Percentiles rank a stretch among this genome's conserved stretches.
phyloP scores from a whole-genome alignment of 2,888 invertebrate genomes.

The Listrodromus nycthemerus region DNA sequence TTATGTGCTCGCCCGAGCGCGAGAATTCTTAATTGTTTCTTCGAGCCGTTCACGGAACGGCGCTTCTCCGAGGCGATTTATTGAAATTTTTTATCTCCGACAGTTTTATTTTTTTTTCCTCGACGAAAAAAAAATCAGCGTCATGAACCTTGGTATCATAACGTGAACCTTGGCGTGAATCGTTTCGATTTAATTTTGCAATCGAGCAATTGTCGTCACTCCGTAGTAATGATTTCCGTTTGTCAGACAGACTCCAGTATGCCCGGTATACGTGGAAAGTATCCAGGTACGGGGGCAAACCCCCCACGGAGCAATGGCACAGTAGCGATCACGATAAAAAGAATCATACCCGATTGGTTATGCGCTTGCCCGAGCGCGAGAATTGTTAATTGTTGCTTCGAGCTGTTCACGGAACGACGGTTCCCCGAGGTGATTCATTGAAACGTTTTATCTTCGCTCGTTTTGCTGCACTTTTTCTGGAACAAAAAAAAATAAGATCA shows the following conservation, averaged over 20 bases:
- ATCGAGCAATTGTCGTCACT: too few relatives aligned
- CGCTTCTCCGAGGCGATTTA: constrained; percentile 41
- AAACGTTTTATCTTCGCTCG: constrained; percentile 33
- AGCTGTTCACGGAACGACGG: constrained; percentile 32
- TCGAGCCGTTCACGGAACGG: constrained; percentile 32
- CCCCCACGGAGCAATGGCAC: constrained; percentile 30
- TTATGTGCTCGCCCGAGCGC: constrained; percentile 55
- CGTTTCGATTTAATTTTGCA: too few relatives aligned
- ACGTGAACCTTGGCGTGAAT: too few relatives aligned
- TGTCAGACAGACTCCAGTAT: constrained; percentile 20
- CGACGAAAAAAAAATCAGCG: neutral
- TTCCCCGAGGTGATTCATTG: constrained; percentile 43
- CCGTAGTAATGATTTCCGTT: too few relatives aligned
- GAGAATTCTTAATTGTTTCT: constrained; percentile 64
- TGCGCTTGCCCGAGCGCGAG: constrained; percentile 54
- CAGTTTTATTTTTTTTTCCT: neutral
- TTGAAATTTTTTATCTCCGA: constrained; percentile 37
- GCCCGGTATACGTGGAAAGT: constrained; percentile 54
- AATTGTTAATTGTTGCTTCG: constrained; percentile 61
- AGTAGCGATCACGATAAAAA: constrained; percentile 26
- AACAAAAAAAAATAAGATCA: neutral
- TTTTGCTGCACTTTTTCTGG: neutral
- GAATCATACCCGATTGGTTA: constrained; percentile 61
- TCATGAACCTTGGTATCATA: too few relatives aligned
- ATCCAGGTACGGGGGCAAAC: constrained; percentile 23